Evolutionary conservation across 2,888 invertebrate species (phyloP), one percentile per base, ranked within the genome.

Genomic region (Tetanocera ferruginea): DNA sequence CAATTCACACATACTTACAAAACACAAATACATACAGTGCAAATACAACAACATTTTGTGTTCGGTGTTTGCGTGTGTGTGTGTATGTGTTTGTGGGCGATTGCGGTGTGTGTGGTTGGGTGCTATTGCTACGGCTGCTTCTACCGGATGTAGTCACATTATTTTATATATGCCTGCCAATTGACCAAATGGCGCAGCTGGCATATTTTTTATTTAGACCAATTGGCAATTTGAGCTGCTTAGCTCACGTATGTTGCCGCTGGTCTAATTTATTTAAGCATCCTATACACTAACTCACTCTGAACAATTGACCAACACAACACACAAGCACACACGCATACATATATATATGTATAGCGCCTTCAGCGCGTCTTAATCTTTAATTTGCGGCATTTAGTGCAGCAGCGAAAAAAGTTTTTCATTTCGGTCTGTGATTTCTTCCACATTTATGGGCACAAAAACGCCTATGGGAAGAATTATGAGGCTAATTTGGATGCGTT

Each of bases 371-470:
- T 69, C 69, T 69, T 69, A 51, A 69, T 51, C 69, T 69, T 69
- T 69, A 69, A 69, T 69, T 69, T 69, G 69, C 23, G 69, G 28
- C 69, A 69, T 69, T 69, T 69, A 69, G 69, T 51, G 69, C 17
- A 25, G 43, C 43, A 43, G 43, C 11, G n/a, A 11, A 23, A 19
- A 49, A 67, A 67, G 8, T 67, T 67, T 43, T 60, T 60, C 60
- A 28, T 60, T 67, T 60, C 57, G 25, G 57, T 19, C 55, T 55
- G 55, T 8, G 55, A 55, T 55, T 55, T 55, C 19, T 19, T n/a
- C 23, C 23, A 23, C 19, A 55, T n/a, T 55, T 55, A 19, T 55
- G 6, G 43, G 23, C 23, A n/a, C 64, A 31, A 64, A 64, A 64
- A 64, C 4, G n/a, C 64, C 64, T 64, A 31, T 34, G 64, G 64